These are phyloP conservation scores for Phoenicopterus ruber DNA, from an alignment of 2,113 vertebrate genomes.

Conservation along the genomic window DNA sequence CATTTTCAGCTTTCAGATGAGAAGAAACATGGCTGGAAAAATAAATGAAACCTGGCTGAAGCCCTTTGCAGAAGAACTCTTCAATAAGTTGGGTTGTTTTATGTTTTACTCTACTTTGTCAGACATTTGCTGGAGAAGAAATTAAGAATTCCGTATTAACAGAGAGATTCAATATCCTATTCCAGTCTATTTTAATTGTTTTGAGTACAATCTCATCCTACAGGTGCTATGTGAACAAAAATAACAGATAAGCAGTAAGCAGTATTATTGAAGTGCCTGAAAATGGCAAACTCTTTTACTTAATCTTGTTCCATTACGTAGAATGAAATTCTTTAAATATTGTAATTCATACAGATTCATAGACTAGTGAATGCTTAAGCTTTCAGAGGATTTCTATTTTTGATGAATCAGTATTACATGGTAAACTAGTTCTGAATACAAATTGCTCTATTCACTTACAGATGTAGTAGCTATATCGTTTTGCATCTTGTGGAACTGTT, in stretches of 20 bases:
- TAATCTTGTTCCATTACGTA: not conserved
- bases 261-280: not conserved
- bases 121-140: not conserved
- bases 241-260: not conserved
- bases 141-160: not conserved
- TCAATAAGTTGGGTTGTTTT: not conserved
- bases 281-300: not conserved
- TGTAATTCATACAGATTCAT: not conserved
- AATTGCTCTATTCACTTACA: not conserved
- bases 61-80: not conserved
- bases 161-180: not conserved
- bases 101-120: not conserved
- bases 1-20: slow-evolving; percentile 10
- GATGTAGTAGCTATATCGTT: not conserved
- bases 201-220: not conserved
- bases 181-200: not conserved
- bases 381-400: not conserved
- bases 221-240: not conserved
- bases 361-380: not conserved
- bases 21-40: not conserved
- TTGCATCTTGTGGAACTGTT: not conserved
- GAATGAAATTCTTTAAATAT: not conserved
- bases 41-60: not conserved
- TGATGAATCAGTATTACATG: not conserved
- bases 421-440: not conserved